A percentile compares a stretch with the other conserved stretches of the same genome.
Evolutionary conservation across 1,140 invertebrate species (phyloP).

Genomic region (Archivesica marissinica): DNA sequence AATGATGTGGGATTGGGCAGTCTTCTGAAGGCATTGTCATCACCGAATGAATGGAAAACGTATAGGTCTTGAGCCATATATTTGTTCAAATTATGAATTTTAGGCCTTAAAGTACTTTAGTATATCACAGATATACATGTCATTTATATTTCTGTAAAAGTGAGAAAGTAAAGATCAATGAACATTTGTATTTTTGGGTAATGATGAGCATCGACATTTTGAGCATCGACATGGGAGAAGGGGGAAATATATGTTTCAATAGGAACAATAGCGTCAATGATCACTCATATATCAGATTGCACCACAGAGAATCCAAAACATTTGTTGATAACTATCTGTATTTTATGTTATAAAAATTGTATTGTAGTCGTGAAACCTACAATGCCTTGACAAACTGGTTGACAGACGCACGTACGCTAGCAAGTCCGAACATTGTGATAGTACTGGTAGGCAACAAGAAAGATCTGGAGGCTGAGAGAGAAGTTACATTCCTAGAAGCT

Average conservation of each 20-base stretch:
- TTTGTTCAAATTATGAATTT: no score
- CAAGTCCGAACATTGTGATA: conserved; percentile 87
- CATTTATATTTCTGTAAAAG: not conserved
- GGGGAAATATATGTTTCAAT: no score
- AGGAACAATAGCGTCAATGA: not conserved
- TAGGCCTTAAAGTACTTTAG: no score
- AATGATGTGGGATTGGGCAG: no score
- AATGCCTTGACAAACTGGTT: conserved; percentile 84
- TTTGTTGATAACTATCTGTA: not conserved
- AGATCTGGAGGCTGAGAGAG: conserved; percentile 88
- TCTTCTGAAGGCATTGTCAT: no score
- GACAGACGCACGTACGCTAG: conserved; percentile 83
- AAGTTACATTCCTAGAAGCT: conserved; percentile 93
- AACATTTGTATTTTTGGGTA: no score
- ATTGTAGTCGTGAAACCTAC: conserved; percentile 84
- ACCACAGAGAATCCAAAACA: no score
- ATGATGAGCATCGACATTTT: no score
- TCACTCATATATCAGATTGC: no score
- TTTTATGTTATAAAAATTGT: not conserved
- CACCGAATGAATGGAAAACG: no score
- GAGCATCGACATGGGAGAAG: conserved; percentile 6
- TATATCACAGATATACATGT: not conserved
- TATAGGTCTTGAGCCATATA: no score
- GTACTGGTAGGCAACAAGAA: conserved; percentile 93
- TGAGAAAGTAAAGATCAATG: no score